These are phyloP conservation scores for Acrocyrtus sp. DNA, from an alignment of 2,888 invertebrate genomes.

Conservation along the genomic window DNA sequence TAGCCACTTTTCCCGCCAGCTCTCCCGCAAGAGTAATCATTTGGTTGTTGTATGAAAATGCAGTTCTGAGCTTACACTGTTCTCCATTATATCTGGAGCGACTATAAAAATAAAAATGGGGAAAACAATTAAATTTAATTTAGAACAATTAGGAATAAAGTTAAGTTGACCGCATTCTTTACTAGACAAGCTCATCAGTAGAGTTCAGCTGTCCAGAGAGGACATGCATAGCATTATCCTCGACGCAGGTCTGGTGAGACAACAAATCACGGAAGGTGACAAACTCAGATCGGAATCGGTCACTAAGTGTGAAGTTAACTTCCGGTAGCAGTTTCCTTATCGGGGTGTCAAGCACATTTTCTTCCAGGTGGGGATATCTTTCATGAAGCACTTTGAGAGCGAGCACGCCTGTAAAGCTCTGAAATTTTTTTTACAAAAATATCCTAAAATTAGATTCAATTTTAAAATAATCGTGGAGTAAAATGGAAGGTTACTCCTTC, in stretches of 20 bases:
- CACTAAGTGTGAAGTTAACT: not conserved
- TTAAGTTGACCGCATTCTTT: not conserved
- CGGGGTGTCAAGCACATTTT: slow-evolving; percentile 24
- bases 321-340: slow-evolving; percentile 23
- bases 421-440: not conserved
- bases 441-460: not conserved
- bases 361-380: slow-evolving; percentile 35
- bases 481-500: not conserved
- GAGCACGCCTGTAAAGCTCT: slow-evolving; percentile 13
- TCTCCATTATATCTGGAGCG: slow-evolving; percentile 36
- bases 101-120: too few species aligned
- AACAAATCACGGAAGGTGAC: slow-evolving; percentile 43
- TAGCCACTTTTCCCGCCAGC: slow-evolving; percentile 27
- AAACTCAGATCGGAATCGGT: slow-evolving; percentile 27
- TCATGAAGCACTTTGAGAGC: slow-evolving; percentile 28
- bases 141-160: not conserved
- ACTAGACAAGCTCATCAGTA: slow-evolving; percentile 32
- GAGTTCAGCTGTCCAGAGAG: slow-evolving; percentile 8
- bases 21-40: slow-evolving; percentile 37
- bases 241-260: slow-evolving; percentile 34
- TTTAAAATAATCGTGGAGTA: not conserved
- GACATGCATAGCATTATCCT: slow-evolving; percentile 4
- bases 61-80: slow-evolving; percentile 31
- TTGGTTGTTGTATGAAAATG: slow-evolving; percentile 42
- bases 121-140: too few species aligned